These are phyloP conservation scores for Diplodus puntazzo DNA, from an alignment of 2,797 vertebrate species.

Conservation along the genomic window DNA sequence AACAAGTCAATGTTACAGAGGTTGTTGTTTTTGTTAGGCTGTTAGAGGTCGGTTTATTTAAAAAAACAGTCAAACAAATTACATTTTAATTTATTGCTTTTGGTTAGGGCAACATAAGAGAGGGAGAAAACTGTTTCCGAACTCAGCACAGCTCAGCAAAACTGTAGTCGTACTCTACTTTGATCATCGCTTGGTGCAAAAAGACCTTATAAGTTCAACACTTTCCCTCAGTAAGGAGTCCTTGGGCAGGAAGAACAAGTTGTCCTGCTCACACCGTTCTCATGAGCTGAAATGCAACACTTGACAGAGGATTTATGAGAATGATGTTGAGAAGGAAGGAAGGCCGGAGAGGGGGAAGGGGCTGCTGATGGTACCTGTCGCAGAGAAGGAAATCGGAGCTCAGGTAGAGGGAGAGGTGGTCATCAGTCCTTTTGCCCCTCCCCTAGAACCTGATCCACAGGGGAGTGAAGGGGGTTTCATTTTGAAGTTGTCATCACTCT, in stretches of 20 bases:
- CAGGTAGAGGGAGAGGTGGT: constrained; percentile 82
- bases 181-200: constrained; percentile 5
- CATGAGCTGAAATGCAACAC: constrained; percentile 44
- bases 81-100: neutral
- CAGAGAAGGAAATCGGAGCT: constrained; percentile 87
- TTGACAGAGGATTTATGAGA: constrained; percentile 40
- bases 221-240: neutral
- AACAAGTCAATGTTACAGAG: neutral
- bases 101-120: neutral
- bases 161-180: neutral
- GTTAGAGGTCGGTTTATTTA: neutral
- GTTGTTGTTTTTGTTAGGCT: too few species aligned
- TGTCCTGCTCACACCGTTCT: constrained; percentile 17
- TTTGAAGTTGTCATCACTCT: constrained; percentile 84
- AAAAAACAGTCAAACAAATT: neutral
- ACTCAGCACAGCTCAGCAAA: neutral
- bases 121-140: neutral
- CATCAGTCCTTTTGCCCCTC: constrained; percentile 80
- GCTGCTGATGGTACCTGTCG: constrained; percentile 91
- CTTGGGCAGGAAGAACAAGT: neutral
- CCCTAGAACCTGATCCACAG: constrained; percentile 63
- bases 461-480: constrained; percentile 56
- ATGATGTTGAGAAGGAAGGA: constrained; percentile 51
- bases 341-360: constrained; percentile 19
- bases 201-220: neutral